phyloP scores from a whole-genome alignment of 92 coral and sea anemone genomes.

The Paramuricea clavata region DNA sequence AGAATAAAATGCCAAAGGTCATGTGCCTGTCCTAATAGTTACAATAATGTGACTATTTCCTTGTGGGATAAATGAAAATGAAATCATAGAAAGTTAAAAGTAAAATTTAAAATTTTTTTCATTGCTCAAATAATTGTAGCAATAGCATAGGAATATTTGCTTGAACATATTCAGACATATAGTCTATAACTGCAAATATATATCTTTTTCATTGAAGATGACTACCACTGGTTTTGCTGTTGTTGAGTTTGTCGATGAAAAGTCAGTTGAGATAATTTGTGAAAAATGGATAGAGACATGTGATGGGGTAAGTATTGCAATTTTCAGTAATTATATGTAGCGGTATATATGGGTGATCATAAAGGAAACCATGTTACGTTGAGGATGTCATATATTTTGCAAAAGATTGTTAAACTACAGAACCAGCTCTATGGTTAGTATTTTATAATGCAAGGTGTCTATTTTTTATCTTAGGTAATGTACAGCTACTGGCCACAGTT shows the following conservation, averaged over 20 bases:
- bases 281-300: constrained; percentile 1
- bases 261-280: constrained; percentile 5
- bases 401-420: neutral
- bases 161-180: neutral
- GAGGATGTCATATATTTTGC: neutral
- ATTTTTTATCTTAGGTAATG: neutral
- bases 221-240: constrained; percentile 16
- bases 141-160: too few relatives aligned
- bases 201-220: neutral
- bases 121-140: too few relatives aligned
- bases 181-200: neutral
- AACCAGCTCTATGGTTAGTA: too few relatives aligned
- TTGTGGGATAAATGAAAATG: neutral
- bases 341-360: neutral
- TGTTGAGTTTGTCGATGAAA: constrained; percentile 16
- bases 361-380: too few relatives aligned
- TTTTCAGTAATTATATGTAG: neutral
- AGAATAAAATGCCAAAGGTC: neutral
- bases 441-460: neutral
- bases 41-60: neutral
- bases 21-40: neutral
- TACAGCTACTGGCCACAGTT: constrained; percentile 25
- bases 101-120: too few relatives aligned
- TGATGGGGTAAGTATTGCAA: constrained; percentile 10
- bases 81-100: too few relatives aligned